Conservation (phyloP, 1,140 invertebrate species). For the Doryteuthis pealeii region DNA sequence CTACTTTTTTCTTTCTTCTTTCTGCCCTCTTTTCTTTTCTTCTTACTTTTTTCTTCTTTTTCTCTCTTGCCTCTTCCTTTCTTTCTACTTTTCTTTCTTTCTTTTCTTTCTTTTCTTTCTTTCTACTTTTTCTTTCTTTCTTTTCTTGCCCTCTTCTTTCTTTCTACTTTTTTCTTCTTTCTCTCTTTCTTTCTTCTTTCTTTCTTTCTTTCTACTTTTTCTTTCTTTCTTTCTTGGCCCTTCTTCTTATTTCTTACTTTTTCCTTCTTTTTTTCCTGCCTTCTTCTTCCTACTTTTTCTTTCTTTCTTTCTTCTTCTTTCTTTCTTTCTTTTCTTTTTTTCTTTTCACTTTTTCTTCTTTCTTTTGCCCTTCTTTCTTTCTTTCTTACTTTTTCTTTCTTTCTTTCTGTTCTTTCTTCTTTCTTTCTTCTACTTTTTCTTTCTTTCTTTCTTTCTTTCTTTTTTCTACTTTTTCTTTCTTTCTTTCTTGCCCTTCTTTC, state of each 20-base stretch:
- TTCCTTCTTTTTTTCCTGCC: too few relatives aligned
- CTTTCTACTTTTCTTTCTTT: background rate
- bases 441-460: too few relatives aligned
- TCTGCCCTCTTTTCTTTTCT: background rate
- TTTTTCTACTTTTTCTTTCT: slow-evolving; percentile 10
- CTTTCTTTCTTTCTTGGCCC: too few relatives aligned
- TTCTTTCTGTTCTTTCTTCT: too few relatives aligned
- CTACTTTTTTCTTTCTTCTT: slow-evolving; percentile 2
- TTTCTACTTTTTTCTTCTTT: slow-evolving; percentile 15
- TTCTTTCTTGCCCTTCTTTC: slow-evolving; percentile 1
- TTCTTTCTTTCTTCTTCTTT: too few relatives aligned
- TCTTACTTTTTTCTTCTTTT: slow-evolving; percentile 8
- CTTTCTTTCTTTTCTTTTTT: too few relatives aligned
- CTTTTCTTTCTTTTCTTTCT: background rate
- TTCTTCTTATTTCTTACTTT: too few relatives aligned
- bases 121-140: slow-evolving; percentile 6
- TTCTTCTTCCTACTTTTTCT: too few relatives aligned
- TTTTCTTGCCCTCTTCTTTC: background rate
- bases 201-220: slow-evolving; percentile 19
- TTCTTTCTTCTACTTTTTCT: too few relatives aligned
- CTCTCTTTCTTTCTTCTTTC: slow-evolving; percentile 23
- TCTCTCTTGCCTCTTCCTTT: background rate
- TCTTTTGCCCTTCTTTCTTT: too few relatives aligned
- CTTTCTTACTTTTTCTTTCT: too few relatives aligned
- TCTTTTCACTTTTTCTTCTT: too few relatives aligned